phyloP scores from a whole-genome alignment of 2,113 vertebrate genomes.

The Rhombomys opimus region DNA sequence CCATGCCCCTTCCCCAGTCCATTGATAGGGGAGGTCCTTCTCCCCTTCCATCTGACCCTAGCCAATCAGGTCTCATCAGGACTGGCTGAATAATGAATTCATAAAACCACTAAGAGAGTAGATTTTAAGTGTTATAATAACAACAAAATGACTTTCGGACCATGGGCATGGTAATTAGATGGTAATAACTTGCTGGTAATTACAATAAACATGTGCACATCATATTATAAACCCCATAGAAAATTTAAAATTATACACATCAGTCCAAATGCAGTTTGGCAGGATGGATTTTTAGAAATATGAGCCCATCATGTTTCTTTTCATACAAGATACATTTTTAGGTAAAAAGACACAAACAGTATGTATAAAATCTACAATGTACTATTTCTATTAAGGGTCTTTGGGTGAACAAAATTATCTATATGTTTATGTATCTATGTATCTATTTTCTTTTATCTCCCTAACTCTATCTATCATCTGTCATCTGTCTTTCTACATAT shows the following conservation, averaged over 20 bases:
- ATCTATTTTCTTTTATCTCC: background rate
- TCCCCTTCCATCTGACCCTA: too few relatives aligned
- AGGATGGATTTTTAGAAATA: background rate
- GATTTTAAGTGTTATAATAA: background rate
- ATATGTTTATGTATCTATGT: background rate
- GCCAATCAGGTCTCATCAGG: too few relatives aligned
- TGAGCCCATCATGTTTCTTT: background rate
- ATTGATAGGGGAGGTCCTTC: too few relatives aligned
- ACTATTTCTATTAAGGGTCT: background rate
- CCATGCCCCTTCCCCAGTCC: too few relatives aligned
- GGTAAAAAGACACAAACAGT: background rate
- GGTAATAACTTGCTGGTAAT: background rate
- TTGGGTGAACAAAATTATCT: background rate
- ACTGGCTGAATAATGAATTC: too few relatives aligned
- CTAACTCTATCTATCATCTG: too few relatives aligned
- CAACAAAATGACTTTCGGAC: background rate
- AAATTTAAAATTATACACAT: background rate
- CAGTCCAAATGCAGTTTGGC: background rate
- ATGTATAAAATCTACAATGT: background rate
- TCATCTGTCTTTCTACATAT: background rate
- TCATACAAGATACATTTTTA: background rate
- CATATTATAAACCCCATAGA: background rate
- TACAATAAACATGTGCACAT: background rate
- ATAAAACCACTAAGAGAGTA: background rate
- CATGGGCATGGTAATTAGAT: background rate